Evolutionary conservation across 2,797 vertebrate species (phyloP).

Genomic region (Apodemus agrarius): DNA sequence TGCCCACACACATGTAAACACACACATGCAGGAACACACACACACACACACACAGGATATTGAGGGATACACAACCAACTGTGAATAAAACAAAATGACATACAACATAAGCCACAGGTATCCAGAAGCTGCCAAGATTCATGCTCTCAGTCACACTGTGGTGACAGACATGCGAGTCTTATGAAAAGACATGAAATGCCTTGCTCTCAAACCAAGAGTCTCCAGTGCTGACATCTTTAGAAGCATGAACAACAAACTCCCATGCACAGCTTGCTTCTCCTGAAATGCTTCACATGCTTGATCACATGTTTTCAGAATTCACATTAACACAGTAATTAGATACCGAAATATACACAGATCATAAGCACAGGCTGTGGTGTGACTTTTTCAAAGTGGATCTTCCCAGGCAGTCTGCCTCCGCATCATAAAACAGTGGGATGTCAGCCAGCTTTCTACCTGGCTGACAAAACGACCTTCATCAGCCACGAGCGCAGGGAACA

Average conservation of each 20-base stretch:
- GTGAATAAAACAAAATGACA: not conserved
- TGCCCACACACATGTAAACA: not conserved
- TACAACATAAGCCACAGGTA: not conserved
- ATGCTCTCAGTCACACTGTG: too few species aligned
- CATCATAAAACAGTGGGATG: not conserved
- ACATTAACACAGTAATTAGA: not conserved
- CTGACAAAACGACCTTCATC: not conserved
- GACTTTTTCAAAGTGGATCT: not conserved
- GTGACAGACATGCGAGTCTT: not conserved
- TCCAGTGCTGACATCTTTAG: not conserved
- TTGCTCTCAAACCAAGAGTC: not conserved
- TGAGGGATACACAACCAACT: not conserved
- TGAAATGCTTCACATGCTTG: not conserved
- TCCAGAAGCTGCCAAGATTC: not conserved
- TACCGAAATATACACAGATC: not conserved
- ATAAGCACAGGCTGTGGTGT: not conserved
- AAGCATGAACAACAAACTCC: not conserved
- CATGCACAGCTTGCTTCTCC: not conserved
- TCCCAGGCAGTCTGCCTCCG: too few species aligned
- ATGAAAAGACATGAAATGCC: not conserved
- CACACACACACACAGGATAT: not conserved
- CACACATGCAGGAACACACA: not conserved
- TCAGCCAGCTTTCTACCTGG: too few species aligned
- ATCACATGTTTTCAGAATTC: not conserved
- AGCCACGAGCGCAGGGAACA: too few species aligned